Conservation (phyloP, 2,888 invertebrate genomes). For the Helicoverpa assulta region DNA sequence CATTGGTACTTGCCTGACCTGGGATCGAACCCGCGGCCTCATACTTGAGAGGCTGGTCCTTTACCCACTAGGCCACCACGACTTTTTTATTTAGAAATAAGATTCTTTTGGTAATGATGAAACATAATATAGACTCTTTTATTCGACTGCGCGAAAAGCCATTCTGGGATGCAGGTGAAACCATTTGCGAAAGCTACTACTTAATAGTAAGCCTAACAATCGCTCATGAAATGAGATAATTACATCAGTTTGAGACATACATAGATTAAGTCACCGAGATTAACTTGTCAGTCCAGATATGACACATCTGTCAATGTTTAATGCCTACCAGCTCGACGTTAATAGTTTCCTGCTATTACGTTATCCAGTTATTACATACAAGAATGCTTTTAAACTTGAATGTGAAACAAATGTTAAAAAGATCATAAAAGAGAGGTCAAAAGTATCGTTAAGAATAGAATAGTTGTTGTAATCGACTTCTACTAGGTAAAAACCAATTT, state of each 20-base stretch:
- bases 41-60: too few relatives aligned
- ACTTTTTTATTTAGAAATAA: too few relatives aligned
- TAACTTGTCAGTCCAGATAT: constrained; percentile 31
- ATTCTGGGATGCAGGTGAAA: too few relatives aligned
- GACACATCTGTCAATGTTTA: constrained; percentile 47
- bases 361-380: constrained; percentile 39
- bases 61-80: too few relatives aligned
- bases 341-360: constrained; percentile 29
- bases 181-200: background rate
- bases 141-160: too few relatives aligned
- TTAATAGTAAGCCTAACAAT: constrained; percentile 17
- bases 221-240: constrained; percentile 36
- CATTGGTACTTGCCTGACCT: too few relatives aligned
- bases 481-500: constrained; percentile 27
- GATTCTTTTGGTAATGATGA: too few relatives aligned
- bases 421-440: constrained; percentile 42
- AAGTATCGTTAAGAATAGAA: constrained; percentile 54
- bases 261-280: constrained; percentile 46
- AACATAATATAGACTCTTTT: too few relatives aligned
- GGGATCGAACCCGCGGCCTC: too few relatives aligned
- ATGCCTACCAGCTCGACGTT: constrained; percentile 22
- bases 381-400: constrained; percentile 51
- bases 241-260: constrained; percentile 39
- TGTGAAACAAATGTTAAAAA: constrained; percentile 29
- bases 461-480: constrained; percentile 48